A percentile compares a stretch with the other conserved stretches of the same genome.
Conservation (phyloP, 2,113 vertebrate genomes). For the Chionodraco myersi region DNA sequence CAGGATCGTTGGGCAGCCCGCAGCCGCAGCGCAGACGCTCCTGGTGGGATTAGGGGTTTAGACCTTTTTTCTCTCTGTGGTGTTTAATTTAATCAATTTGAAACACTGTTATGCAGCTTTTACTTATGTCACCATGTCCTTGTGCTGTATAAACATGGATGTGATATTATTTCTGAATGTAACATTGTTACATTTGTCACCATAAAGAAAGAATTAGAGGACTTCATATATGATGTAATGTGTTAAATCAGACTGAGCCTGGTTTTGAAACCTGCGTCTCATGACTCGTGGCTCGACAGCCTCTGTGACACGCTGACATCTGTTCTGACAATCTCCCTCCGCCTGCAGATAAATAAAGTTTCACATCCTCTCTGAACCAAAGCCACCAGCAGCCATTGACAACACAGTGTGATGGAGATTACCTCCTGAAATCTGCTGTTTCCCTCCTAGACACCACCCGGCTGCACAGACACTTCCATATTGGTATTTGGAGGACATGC, state of each 20-base stretch:
- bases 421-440: constrained; percentile 65
- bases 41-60: too few species aligned
- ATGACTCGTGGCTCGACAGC: constrained; percentile 42
- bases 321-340: constrained; percentile 52
- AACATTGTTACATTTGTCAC: constrained; percentile 1
- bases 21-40: too few species aligned
- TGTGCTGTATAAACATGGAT: background rate
- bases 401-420: constrained; percentile 60
- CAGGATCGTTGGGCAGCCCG: too few species aligned
- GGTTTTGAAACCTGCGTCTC: constrained; percentile 51
- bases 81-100: too few species aligned
- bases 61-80: too few species aligned
- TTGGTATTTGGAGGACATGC: constrained; percentile 72
- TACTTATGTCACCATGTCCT: background rate
- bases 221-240: constrained; percentile 3
- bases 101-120: background rate
- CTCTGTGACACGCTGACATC: constrained; percentile 53
- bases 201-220: constrained; percentile 35
- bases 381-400: constrained; percentile 64
- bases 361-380: constrained; percentile 56
- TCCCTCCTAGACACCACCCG: constrained; percentile 67
- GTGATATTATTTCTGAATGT: constrained; percentile 18
- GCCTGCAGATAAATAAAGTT: constrained; percentile 57
- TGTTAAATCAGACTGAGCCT: constrained; percentile 43
- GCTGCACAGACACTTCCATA: constrained; percentile 65